A percentile compares a stretch with the other conserved stretches of the same genome.
Conservation (phyloP, 2,113 vertebrate species). For the Chlorodrepanis virens region DNA sequence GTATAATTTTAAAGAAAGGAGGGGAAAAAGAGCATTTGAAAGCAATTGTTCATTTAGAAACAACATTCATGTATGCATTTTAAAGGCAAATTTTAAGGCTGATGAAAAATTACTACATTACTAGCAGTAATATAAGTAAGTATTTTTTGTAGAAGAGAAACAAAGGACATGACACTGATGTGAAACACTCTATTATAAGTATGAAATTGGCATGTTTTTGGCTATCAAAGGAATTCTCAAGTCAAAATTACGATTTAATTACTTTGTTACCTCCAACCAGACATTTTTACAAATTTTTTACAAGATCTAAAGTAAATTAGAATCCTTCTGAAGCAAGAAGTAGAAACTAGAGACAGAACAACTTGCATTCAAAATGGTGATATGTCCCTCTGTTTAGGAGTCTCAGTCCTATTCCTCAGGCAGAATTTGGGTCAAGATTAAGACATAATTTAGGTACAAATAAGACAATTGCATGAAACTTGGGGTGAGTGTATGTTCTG, state of each 20-base stretch:
- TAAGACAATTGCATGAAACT: neutral
- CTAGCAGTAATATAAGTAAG: neutral
- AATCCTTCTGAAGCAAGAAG: neutral
- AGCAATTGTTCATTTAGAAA: neutral
- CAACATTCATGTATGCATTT: neutral
- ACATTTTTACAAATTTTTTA: neutral
- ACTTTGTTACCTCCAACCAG: neutral
- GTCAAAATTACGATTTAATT: neutral
- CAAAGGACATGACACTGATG: neutral
- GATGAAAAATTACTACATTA: neutral
- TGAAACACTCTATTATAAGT: neutral
- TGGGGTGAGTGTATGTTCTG: neutral
- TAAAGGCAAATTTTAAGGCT: neutral
- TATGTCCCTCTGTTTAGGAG: neutral
- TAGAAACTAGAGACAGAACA: neutral
- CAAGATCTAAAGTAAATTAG: neutral
- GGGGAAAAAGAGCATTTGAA: neutral
- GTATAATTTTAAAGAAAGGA: neutral
- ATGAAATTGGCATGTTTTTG: neutral
- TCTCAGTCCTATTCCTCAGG: neutral
- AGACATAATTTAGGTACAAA: neutral
- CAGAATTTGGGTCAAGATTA: neutral
- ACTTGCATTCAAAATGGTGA: neutral
- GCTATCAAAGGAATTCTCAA: neutral
- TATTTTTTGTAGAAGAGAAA: neutral